A percentile compares a stretch with the other conserved stretches of the same genome.
Evolutionary conservation across 2,888 invertebrate species (phyloP).

Genomic region (Lasioglossum pauxillum): DNA sequence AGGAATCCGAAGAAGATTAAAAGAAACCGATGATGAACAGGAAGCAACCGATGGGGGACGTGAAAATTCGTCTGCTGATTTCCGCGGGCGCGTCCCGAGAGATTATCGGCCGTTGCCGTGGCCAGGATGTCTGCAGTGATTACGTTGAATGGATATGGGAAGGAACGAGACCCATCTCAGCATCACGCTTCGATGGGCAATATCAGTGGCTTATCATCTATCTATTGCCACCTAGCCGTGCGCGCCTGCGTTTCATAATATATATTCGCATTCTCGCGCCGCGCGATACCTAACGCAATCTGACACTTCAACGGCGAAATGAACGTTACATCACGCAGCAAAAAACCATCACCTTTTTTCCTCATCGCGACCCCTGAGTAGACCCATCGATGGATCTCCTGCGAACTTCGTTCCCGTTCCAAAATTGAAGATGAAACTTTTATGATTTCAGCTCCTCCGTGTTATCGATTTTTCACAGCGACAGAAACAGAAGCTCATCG

Average conservation of each 20-base stretch:
- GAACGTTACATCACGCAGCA: background rate
- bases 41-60: background rate
- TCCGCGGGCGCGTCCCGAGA: constrained; percentile 48
- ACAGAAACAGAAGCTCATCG: too few relatives aligned
- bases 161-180: constrained; percentile 80
- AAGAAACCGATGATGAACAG: constrained; percentile 40
- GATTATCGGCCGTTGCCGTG: constrained; percentile 69
- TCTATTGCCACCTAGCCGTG: constrained; percentile 53
- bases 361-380: background rate
- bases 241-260: constrained; percentile 54
- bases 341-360: background rate
- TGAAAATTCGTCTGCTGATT: constrained; percentile 71
- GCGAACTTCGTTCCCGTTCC: background rate
- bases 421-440: constrained; percentile 1
- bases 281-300: constrained; percentile 37
- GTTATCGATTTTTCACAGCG: background rate
- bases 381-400: background rate
- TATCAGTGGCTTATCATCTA: constrained; percentile 80
- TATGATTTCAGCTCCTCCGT: background rate
- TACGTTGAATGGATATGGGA: constrained; percentile 75
- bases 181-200: constrained; percentile 78
- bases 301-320: constrained; percentile 6
- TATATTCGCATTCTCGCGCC: constrained; percentile 63
- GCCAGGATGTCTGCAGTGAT: constrained; percentile 71
- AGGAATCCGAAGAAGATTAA: constrained; percentile 54